A percentile compares a stretch with the other conserved stretches of the same genome.
These are phyloP conservation scores for Mustelus asterias DNA, from an alignment of 2,113 vertebrate species.

Conservation along the genomic window DNA sequence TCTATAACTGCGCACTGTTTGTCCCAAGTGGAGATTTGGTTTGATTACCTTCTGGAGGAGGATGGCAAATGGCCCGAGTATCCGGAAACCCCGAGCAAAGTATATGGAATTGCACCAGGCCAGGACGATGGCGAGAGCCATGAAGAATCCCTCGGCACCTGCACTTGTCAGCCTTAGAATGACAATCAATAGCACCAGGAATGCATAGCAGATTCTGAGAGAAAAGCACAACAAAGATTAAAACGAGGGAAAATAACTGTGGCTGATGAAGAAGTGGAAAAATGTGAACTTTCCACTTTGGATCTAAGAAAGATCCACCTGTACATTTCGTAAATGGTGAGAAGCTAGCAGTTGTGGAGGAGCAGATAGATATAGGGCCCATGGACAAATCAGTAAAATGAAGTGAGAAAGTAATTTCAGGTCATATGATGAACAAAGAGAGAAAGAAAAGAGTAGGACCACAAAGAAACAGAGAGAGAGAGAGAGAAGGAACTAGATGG, in stretches of 20 bases:
- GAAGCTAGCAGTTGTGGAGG: background rate
- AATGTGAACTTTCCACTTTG: background rate
- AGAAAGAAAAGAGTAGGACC: background rate
- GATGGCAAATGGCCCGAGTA: conserved; percentile 92
- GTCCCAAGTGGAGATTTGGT: background rate
- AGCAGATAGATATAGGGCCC: background rate
- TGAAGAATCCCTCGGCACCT: conserved; percentile 69
- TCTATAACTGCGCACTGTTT: background rate
- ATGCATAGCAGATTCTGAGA: conserved; percentile 75
- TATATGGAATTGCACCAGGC: conserved; percentile 95
- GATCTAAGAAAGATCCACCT: background rate
- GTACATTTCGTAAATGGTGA: background rate
- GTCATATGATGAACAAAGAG: background rate
- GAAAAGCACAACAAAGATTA: background rate
- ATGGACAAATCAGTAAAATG: background rate
- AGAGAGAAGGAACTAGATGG: background rate
- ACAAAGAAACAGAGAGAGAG: background rate
- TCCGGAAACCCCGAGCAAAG: conserved; percentile 89
- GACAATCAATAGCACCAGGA: conserved; percentile 76
- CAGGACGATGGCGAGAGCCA: conserved; percentile 81
- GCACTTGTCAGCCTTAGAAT: conserved; percentile 73
- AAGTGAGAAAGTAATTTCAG: background rate
- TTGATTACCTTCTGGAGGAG: conserved; percentile 89
- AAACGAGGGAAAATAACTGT: background rate
- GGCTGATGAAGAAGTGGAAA: background rate